Percentiles rank a stretch among this genome's conserved stretches.
Evolutionary conservation across 1,140 invertebrate genomes (phyloP).

Genomic region (Eufriesea mexicana): DNA sequence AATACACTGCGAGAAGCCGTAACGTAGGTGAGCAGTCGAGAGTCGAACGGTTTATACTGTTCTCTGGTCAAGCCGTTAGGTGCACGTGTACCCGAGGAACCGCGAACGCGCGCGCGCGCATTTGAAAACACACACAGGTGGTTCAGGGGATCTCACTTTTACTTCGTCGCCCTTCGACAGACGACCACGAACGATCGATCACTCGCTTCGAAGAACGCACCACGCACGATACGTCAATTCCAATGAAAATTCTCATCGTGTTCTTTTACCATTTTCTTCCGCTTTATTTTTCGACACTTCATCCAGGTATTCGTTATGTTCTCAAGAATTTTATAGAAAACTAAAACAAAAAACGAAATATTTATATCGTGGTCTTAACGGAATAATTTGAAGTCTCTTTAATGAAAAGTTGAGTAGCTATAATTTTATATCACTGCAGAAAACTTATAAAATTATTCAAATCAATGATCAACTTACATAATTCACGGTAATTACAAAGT

Average conservation of each 20-base stretch:
- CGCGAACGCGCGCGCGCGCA: slow-evolving; percentile 27
- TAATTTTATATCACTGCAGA: background rate
- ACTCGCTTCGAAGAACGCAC: background rate
- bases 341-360: background rate
- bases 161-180: slow-evolving; percentile 30
- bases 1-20: slow-evolving; percentile 39
- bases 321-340: background rate
- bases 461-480: background rate
- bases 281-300: background rate
- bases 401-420: background rate
- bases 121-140: slow-evolving; percentile 52
- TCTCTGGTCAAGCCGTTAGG: slow-evolving; percentile 9
- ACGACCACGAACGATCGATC: slow-evolving; percentile 47
- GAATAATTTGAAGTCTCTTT: background rate
- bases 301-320: background rate
- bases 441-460: background rate
- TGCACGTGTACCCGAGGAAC: slow-evolving; percentile 48
- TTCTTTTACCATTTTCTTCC: background rate
- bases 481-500: background rate
- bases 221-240: background rate
- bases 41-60: slow-evolving; percentile 7
- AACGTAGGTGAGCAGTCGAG: slow-evolving; percentile 22
- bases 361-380: background rate
- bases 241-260: background rate
- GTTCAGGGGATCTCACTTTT: slow-evolving; percentile 41